Base-by-base conservation (phyloP, 2,113 vertebrate species). In the Pandion haliaetus region DNA sequence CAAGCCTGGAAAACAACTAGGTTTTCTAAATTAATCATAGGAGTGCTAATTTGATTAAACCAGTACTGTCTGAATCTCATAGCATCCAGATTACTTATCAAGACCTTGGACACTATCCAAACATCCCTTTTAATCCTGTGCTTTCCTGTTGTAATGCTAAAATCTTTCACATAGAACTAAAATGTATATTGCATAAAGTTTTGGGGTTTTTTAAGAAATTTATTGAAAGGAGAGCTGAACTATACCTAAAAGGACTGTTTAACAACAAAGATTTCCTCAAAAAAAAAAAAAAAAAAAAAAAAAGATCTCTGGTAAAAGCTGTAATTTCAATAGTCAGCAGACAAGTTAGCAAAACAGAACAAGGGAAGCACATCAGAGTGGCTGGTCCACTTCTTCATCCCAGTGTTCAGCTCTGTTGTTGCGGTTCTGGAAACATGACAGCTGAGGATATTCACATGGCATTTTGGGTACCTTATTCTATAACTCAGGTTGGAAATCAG, bases 21-120 rank as follows among this genome's bases (percentile, higher is more conserved):
- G 26, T 93, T 87, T 94, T 83, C 86, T 93, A 87, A 97, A 90
- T 86, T 78, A 90, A 91, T 90, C 93, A 86, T 26, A 65, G 18
- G 45, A 84, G 42, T 73, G 34, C 34, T 95, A 71, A 86, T 97
- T 69, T 97, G 90, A 94, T 96, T 96, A 96, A 97, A 91, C 14
- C 36, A 86, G 49, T 52, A 63, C 28, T 63, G 11, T 28, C 44
- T 94, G 59, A 42, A 71, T 69, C 50, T 92, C 66, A 86, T 14
- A 80, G 18, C 40, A 76, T 32, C 19, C 88, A 88, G 8, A 31
- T 95, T 95, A 94, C 90, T 73, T 62, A 95, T 89, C 61, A 59
- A 81, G 45, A 82, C 67, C 54, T 59, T 92, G 31, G 58, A 80
- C 94, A 61, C 8, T 55, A 85, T 45, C 67, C 72, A 95, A 94